Percentiles rank a stretch among this genome's conserved stretches.
These are phyloP conservation scores for Argentina silus DNA, from an alignment of 2,797 vertebrate species.

Conservation along the genomic window DNA sequence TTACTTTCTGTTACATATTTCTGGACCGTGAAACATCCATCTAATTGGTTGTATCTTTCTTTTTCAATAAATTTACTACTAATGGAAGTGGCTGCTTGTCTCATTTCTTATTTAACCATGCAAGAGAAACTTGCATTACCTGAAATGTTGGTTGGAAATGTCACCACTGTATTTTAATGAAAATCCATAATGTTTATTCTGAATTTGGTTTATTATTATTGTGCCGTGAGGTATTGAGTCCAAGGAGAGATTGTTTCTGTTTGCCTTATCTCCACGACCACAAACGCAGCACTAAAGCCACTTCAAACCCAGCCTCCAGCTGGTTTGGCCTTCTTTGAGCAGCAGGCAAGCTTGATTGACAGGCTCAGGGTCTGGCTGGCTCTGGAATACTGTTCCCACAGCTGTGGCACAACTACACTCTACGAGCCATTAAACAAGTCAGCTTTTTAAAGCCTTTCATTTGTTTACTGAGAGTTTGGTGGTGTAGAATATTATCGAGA, in stretches of 20 bases:
- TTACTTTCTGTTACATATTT: conserved; percentile 77
- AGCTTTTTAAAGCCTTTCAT: neutral
- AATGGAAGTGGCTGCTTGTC: conserved; percentile 50
- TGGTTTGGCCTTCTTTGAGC: conserved; percentile 23
- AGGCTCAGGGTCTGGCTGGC: conserved; percentile 9
- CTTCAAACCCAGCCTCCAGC: conserved; percentile 34
- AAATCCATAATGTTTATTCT: neutral
- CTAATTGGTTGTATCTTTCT: conserved; percentile 79
- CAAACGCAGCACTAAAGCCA: conserved; percentile 19
- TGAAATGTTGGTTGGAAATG: neutral
- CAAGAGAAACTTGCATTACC: neutral
- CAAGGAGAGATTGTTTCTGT: conserved; percentile 6
- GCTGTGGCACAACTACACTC: conserved; percentile 35
- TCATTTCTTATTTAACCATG: conserved; percentile 31
- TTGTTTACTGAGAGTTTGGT: neutral
- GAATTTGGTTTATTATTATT: neutral
- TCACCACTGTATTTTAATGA: neutral
- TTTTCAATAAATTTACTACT: conserved; percentile 86
- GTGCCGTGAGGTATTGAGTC: neutral
- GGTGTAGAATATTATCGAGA: neutral
- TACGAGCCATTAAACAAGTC: neutral
- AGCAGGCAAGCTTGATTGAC: conserved; percentile 38
- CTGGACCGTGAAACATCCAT: conserved; percentile 74
- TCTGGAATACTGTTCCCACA: conserved; percentile 27
- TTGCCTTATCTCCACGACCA: conserved; percentile 27